A percentile compares a stretch with the other conserved stretches of the same genome.
Conservation (phyloP, 2,113 vertebrate species). For the Heterotilapia buettikoferi region DNA sequence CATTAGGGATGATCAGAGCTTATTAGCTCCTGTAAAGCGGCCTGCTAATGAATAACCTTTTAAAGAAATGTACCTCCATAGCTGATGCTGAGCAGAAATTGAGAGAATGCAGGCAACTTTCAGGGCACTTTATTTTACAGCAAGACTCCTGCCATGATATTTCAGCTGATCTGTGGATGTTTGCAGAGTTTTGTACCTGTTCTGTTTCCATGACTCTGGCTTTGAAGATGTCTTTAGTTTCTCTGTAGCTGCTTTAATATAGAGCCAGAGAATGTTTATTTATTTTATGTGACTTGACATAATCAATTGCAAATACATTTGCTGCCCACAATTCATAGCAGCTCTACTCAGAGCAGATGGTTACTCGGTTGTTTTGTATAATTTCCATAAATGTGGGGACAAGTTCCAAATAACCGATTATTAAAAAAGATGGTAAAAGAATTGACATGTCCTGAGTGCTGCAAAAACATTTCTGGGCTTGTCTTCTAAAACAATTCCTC, state of each 20-base stretch:
- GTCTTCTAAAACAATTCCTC: background rate
- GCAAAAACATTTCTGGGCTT: background rate
- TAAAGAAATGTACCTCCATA: background rate
- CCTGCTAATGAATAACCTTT: background rate
- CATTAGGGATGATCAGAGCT: background rate
- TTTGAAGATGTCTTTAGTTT: background rate
- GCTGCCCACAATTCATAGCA: background rate
- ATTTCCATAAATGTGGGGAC: background rate
- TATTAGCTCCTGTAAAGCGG: background rate
- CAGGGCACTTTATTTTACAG: background rate
- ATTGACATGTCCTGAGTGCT: background rate
- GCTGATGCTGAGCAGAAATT: background rate
- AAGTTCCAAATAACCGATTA: background rate
- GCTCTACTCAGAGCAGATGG: background rate
- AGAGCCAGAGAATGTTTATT: background rate
- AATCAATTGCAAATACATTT: background rate
- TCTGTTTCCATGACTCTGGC: background rate
- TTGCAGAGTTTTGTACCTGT: background rate
- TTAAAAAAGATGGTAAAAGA: background rate
- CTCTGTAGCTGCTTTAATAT: background rate
- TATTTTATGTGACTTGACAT: background rate
- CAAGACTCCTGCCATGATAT: background rate
- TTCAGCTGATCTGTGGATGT: background rate
- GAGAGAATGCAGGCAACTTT: background rate
- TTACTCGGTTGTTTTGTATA: background rate